phyloP scores from a whole-genome alignment of 2,797 vertebrate species.

The Gephyroberyx darwinii region DNA sequence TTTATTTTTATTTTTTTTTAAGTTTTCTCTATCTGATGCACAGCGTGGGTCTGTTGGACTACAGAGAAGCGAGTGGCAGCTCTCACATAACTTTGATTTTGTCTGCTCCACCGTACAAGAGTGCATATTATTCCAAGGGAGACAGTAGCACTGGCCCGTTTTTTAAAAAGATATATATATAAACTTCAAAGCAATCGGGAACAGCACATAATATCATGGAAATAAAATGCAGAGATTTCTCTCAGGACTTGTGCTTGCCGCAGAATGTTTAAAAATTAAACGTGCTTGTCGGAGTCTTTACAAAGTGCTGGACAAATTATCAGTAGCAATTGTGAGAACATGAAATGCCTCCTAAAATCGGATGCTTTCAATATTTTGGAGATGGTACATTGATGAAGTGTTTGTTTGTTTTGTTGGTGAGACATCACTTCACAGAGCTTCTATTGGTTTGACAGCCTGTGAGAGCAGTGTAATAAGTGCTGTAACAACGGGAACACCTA shows the following conservation, averaged over 20 bases:
- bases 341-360: slow-evolving; percentile 48
- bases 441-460: slow-evolving; percentile 47
- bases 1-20: slow-evolving; percentile 33
- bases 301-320: slow-evolving; percentile 66
- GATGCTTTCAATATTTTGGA: slow-evolving; percentile 49
- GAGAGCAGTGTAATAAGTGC: slow-evolving; percentile 52
- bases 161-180: slow-evolving; percentile 61
- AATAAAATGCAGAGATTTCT: slow-evolving; percentile 68
- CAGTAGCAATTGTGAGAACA: slow-evolving; percentile 50
- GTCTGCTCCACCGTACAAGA: slow-evolving; percentile 37
- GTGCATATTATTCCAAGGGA: slow-evolving; percentile 37
- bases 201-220: slow-evolving; percentile 65
- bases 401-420: slow-evolving; percentile 50
- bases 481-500: slow-evolving; percentile 39
- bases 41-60: slow-evolving; percentile 50
- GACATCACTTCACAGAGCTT: slow-evolving; percentile 44
- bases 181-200: slow-evolving; percentile 68
- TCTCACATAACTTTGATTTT: slow-evolving; percentile 65
- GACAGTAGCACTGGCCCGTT: slow-evolving; percentile 18
- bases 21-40: slow-evolving; percentile 59
- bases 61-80: slow-evolving; percentile 58
- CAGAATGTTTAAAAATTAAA: slow-evolving; percentile 73
- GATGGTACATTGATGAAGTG: slow-evolving; percentile 37
- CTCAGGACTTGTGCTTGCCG: slow-evolving; percentile 49
- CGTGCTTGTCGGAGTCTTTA: slow-evolving; percentile 60